phyloP scores from a whole-genome alignment of 30 jellyfish, hydroid and myxozoan species.

The Clytia hemisphaerica region DNA sequence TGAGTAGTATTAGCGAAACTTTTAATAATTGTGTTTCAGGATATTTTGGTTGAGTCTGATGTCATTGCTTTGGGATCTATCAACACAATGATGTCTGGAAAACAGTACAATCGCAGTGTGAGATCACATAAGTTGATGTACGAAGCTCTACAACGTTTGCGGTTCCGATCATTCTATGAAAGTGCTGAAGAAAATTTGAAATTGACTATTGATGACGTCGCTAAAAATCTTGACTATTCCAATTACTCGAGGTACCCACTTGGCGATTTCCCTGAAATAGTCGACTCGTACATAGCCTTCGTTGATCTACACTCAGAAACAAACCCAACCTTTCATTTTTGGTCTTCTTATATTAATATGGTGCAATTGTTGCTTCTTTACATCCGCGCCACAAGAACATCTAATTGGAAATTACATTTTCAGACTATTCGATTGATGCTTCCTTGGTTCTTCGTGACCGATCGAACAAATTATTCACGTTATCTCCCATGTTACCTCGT shows the following conservation, averaged over 20 bases:
- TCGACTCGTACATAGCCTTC: not conserved
- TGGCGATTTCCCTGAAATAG: not conserved
- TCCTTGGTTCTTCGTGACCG: conserved; percentile 61
- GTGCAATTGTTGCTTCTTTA: conserved; percentile 36
- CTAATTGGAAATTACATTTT: conserved; percentile 54
- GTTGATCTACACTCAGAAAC: not conserved
- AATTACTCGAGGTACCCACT: not conserved
- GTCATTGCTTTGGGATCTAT: conserved; percentile 45
- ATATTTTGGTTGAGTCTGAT: conserved; percentile 44
- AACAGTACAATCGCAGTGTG: conserved; percentile 34
- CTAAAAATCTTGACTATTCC: not conserved
- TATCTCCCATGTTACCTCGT: conserved; percentile 43
- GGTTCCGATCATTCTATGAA: conserved; percentile 6
- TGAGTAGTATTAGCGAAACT: too few species aligned
- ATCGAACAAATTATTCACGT: conserved; percentile 45
- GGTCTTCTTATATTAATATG: conserved; percentile 51
- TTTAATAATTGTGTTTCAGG: not conserved
- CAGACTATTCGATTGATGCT: conserved; percentile 49
- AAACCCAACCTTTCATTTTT: conserved; percentile 41
- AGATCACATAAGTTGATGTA: conserved; percentile 28
- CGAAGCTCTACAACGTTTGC: conserved; percentile 13
- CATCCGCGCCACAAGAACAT: conserved; percentile 55
- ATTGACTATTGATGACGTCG: not conserved
- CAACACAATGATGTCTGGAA: conserved; percentile 47
- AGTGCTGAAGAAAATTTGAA: not conserved